These are phyloP conservation scores for Maconellicoccus hirsutus DNA, from an alignment of 1,140 invertebrate genomes.

Conservation along the genomic window DNA sequence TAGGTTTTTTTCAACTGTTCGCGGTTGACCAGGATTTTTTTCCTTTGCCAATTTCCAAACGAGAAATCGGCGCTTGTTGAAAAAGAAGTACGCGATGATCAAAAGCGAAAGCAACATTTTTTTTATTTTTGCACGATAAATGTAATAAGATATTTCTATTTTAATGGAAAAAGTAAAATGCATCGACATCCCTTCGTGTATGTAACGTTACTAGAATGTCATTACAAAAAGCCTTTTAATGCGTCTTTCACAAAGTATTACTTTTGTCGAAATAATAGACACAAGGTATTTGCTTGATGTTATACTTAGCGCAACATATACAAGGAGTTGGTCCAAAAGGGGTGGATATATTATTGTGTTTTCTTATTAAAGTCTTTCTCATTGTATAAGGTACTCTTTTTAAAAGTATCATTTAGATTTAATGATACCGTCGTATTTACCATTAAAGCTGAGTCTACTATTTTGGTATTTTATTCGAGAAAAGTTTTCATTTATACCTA, in stretches of 20 bases:
- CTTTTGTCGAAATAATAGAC: neutral
- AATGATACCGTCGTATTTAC: too few relatives aligned
- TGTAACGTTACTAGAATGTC: neutral
- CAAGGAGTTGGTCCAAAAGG: too few relatives aligned
- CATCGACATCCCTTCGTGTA: neutral
- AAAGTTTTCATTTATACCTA: too few relatives aligned
- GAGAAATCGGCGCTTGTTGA: neutral
- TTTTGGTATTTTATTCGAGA: too few relatives aligned
- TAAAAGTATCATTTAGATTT: too few relatives aligned
- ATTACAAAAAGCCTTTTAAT: slow-evolving; percentile 12
- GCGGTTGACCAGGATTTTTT: too few relatives aligned
- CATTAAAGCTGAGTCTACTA: too few relatives aligned
- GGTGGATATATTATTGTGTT: too few relatives aligned
- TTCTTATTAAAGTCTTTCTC: too few relatives aligned
- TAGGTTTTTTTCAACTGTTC: too few relatives aligned
- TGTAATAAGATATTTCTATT: slow-evolving; percentile 11
- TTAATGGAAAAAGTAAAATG: slow-evolving; percentile 14
- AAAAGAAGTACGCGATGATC: neutral
- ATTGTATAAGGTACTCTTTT: too few relatives aligned
- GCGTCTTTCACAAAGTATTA: neutral
- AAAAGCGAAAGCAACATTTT: neutral
- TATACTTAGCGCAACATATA: neutral
- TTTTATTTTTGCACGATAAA: neutral
- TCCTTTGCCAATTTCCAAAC: neutral
- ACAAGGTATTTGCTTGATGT: neutral